Evolutionary conservation across 1,140 invertebrate species (phyloP).

Genomic region (Apis cerana): DNA sequence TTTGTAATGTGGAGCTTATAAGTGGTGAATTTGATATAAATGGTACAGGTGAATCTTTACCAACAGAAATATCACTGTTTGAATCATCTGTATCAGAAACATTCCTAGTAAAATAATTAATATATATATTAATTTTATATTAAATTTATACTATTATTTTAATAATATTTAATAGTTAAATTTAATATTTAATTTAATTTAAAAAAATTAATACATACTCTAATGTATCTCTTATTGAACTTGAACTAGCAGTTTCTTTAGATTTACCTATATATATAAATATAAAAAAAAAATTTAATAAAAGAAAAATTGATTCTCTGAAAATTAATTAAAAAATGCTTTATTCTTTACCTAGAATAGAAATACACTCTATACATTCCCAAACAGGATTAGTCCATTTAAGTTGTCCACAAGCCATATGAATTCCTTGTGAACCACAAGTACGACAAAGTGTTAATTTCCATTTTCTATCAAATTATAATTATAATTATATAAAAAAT

Average conservation of each 20-base stretch:
- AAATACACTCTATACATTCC: conserved; percentile 75
- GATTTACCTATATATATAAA: conserved; percentile 36
- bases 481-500: conserved; percentile 11
- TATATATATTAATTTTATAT: background rate
- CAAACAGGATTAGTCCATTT: conserved; percentile 73
- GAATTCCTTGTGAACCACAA: conserved; percentile 84
- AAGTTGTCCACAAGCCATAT: conserved; percentile 80
- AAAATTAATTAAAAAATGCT: background rate
- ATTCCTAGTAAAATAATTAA: conserved; percentile 6
- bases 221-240: conserved; percentile 10
- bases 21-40: background rate
- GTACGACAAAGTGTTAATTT: conserved; percentile 81
- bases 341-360: conserved; percentile 65
- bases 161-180: background rate
- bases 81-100: conserved; percentile 55
- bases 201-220: conserved; percentile 14
- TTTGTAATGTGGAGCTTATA: background rate
- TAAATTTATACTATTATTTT: background rate
- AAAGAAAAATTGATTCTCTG: background rate
- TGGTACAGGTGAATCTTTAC: conserved; percentile 52
- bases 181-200: background rate
- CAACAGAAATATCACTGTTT: conserved; percentile 74
- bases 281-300: background rate
- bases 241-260: background rate
- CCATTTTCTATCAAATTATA: conserved; percentile 79